Percentiles rank a stretch among this genome's conserved stretches.
phyloP scores from a whole-genome alignment of 2,797 vertebrate genomes.

The Enteromius anoplus region DNA sequence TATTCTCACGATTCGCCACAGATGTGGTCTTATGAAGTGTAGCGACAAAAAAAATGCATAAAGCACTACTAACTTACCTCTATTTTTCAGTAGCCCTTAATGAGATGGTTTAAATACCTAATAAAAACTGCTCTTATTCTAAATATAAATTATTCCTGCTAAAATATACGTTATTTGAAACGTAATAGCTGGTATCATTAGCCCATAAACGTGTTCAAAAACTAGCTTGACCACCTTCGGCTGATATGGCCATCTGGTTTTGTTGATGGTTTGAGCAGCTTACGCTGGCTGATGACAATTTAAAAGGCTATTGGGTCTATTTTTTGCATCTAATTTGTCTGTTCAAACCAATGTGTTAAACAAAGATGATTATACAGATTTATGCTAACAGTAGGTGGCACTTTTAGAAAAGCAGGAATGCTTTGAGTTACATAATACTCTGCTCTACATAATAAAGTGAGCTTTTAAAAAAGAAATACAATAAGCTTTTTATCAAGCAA shows the following conservation, averaged over 20 bases:
- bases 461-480: neutral
- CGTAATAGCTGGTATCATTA: neutral
- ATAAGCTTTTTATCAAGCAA: neutral
- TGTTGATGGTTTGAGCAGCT: neutral
- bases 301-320: neutral
- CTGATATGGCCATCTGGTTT: neutral
- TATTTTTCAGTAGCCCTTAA: neutral
- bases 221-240: neutral
- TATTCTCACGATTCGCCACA: neutral
- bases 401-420: neutral
- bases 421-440: neutral
- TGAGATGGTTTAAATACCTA: neutral
- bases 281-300: neutral
- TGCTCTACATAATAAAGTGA: neutral
- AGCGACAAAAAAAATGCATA: neutral
- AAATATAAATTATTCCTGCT: neutral
- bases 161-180: neutral
- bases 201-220: neutral
- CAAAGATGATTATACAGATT: neutral
- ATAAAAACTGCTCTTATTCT: neutral
- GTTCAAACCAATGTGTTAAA: neutral
- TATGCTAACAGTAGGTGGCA: neutral
- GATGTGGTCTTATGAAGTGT: neutral
- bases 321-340: neutral
- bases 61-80: neutral